phyloP scores from a whole-genome alignment of 2,888 invertebrate genomes.

The Nebria brevicollis region DNA sequence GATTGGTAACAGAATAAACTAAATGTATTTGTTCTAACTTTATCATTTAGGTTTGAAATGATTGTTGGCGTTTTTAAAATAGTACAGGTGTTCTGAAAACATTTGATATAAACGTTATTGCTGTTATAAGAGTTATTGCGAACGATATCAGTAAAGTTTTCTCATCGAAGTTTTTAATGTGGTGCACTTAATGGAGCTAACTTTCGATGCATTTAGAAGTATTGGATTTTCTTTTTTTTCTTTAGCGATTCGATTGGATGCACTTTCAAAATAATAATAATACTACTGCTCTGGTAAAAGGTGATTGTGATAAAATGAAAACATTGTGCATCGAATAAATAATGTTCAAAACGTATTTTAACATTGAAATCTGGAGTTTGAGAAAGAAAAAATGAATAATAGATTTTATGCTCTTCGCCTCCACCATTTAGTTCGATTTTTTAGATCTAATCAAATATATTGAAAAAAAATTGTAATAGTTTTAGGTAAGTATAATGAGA shows the following conservation, averaged over 20 bases:
- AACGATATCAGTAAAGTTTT: conserved; percentile 32
- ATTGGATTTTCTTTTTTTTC: not conserved
- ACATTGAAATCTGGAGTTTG: too few relatives aligned
- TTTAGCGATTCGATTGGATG: not conserved
- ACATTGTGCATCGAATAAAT: too few relatives aligned
- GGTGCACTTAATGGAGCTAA: conserved; percentile 23
- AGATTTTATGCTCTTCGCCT: too few relatives aligned
- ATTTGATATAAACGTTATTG: not conserved
- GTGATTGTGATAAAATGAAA: not conserved
- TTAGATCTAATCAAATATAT: too few relatives aligned
- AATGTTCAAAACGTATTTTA: too few relatives aligned
- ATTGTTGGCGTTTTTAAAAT: not conserved
- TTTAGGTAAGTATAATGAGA: too few relatives aligned
- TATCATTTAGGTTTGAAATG: not conserved
- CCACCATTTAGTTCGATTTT: too few relatives aligned
- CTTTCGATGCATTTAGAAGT: conserved; percentile 25
- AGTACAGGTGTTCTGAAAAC: not conserved
- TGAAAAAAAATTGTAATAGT: too few relatives aligned
- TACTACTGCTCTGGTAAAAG: not conserved
- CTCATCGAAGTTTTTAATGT: conserved; percentile 34
- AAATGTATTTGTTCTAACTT: not conserved
- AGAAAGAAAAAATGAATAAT: too few relatives aligned
- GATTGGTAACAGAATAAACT: too few relatives aligned
- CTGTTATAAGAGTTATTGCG: conserved; percentile 20
- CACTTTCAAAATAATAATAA: not conserved